Base-by-base conservation (phyloP, 2,113 vertebrate species). In the Tachycineta bicolor region DNA sequence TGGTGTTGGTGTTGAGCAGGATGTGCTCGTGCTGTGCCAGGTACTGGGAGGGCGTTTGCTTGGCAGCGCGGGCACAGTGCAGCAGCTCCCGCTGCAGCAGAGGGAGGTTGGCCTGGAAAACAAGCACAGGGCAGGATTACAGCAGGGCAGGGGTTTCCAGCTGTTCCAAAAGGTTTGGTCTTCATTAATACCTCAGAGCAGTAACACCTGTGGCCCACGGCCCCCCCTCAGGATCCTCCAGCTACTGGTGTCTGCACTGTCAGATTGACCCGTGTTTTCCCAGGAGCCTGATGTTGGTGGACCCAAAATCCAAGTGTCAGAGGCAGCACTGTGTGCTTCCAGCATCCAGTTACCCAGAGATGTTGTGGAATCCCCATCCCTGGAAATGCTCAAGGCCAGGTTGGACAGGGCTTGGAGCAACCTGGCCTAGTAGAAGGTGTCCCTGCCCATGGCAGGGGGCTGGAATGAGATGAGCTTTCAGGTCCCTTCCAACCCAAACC, bases 11-110 rank as follows among this genome's bases (percentile, higher is more conserved):
- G 98, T 99, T 99, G 63, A 99, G 98, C 94, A 99, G 98, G 95
- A 99, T 98, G 97, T 99, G 99, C 96, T 99, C 99, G 1, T 99
- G 99, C 94, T 99, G 99, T 20, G 99, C 99, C 96, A 99, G 97
- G 98, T 99, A 99, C 97, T 99, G 99, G 47, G 99, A 99, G 2
- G 99, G 99, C 5, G 99, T 99, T 97, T 99, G 99, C 97, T 99
- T 99, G 97, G 99, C 99, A 20, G 99, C 99, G 1, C 99, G 98
- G 43, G 99, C 99, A 7, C 99, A 99, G 97, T 99, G 99, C 91
- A 99, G 98, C 81, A 99, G 96, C 98, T 99, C 99, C 34, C 99
- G 98, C 98, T 99, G 99, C 73, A 99, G 98, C 96, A 99, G 98
- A 1, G 99, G 99, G 17, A 99, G 98, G 96, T 99, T 99, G 85